Conservation (phyloP, 2,113 vertebrate species). For the Ia io region DNA sequence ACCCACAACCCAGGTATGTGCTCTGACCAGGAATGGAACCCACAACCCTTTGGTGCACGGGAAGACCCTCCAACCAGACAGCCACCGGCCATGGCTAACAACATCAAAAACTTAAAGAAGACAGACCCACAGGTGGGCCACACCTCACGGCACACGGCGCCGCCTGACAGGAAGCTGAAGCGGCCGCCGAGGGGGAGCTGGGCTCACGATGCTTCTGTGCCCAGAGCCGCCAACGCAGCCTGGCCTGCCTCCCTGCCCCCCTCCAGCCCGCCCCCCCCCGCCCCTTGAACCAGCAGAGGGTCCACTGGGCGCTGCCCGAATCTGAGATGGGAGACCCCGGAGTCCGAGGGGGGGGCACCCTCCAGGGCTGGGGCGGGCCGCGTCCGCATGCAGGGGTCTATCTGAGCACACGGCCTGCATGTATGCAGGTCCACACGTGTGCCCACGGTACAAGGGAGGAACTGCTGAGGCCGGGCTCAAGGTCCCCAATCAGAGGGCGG, state of each 20-base stretch:
- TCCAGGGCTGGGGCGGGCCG: background rate
- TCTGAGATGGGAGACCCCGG: background rate
- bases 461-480: background rate
- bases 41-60: no score
- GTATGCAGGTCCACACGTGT: fast-evolving
- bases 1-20: no score
- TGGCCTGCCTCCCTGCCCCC: fast-evolving
- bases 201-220: background rate
- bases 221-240: background rate
- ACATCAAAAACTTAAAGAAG: no score
- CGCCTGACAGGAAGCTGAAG: fast-evolving
- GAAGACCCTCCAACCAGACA: no score
- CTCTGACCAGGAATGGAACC: no score
- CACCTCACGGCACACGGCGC: fast-evolving
- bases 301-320: background rate
- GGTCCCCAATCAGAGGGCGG: fast-evolving
- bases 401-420: fast-evolving
- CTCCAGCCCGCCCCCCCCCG: background rate
- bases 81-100: no score
- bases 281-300: background rate
- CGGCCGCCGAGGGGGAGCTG: no score
- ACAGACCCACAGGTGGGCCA: fast-evolving
- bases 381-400: fast-evolving
- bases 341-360: fast-evolving
- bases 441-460: fast-evolving